Base-by-base conservation (phyloP, 2,888 invertebrate genomes). In the Cryptus armator region DNA sequence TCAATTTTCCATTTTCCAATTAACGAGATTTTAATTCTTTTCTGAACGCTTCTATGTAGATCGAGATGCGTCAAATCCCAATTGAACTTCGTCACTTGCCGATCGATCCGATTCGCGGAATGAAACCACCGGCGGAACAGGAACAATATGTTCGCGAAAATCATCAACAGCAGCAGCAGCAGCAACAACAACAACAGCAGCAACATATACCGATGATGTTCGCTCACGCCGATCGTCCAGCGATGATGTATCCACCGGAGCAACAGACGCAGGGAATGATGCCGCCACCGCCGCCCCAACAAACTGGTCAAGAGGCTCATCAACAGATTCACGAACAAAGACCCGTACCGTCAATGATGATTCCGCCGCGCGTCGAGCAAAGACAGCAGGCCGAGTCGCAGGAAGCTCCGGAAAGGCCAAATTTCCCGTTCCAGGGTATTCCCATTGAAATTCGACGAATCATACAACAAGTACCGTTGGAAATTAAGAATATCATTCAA, bases 81-180 rank as follows among this genome's bases (percentile, higher is more conserved):
- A 91, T 92, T 84, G 95, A 94, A 67, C 90, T 95, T 19, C 94
- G 94, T 87, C 95, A 94, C 62, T 94, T 95, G 89, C 94, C 95
- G 53, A 94, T 95, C 89, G 95, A 95, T 88, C 95, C 95, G 12
- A 94, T 96, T 92, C 95, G 95, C 87, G 94, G 94, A 72, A 94
- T 95, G 93, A 93, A 94, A 83, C 94, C 94, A 78, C 94, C 94
- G 29, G 93, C 94, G 91, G 94, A 94, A 48, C 89, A 92, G 81
- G 91, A 91, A 48, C 90, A 86, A 67, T 84, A 66, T n/a, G 87
- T 86, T 70, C 88, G 88, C 66, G 88, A 89, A 81, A 88, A 89
- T 90, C 94, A 94, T 88, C 93, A 94, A 75, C 90, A 90, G 70
- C 89, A 89, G 66, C 93, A 90, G 70, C 89, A 89, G 66, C 93